Evolutionary conservation across 2,888 invertebrate species (phyloP), one percentile per base, ranked within the genome.

Genomic region (Synanthedon formicaeformis): DNA sequence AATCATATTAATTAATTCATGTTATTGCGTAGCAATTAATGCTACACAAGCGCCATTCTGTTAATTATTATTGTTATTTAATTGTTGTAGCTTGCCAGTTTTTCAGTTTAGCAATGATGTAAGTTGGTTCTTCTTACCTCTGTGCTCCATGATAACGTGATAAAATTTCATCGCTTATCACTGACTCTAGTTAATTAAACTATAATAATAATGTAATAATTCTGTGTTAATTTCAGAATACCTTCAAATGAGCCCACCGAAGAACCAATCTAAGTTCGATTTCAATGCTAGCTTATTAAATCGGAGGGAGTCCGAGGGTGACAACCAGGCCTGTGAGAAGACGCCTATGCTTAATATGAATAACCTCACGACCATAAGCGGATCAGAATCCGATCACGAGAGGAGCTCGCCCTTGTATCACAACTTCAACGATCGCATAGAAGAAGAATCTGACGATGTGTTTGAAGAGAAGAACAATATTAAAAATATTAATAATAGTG

Each of bases 171-270:
- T 23, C 23, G 23, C 23, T 5, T 5, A 23, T 23, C 23, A 23
- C 23, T 23, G 5, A 23, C 23, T 23, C 1, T 5, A 23, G 23
- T 23, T 23, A 23, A 23, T 23, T 23, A 23, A 23, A 23, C 4
- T 23, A 13, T 45, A 4, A 16, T 16, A 45, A 45, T 45, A 13
- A n/a, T 45, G 2, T 13, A 45, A 41, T 18, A 12, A 12, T 45
- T 41, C 23, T 41, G 23, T 40, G 34, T 41, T 51, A 16, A 40
- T 82, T 81, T 53, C 80, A 76, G 80, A 85, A 16, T 92, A 92
- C 66, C 76, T 92, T 53, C 89, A 90, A 66, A 92, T 92, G 91
- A 90, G 88, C 61, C 87, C 90, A 1, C 69, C 77, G 2, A 64
- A 68, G n/a, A 74, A 67, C 51, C 73, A 68, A 50, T 75, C 78